Conservation (phyloP, 1,140 invertebrate species). For the Apis florea region DNA sequence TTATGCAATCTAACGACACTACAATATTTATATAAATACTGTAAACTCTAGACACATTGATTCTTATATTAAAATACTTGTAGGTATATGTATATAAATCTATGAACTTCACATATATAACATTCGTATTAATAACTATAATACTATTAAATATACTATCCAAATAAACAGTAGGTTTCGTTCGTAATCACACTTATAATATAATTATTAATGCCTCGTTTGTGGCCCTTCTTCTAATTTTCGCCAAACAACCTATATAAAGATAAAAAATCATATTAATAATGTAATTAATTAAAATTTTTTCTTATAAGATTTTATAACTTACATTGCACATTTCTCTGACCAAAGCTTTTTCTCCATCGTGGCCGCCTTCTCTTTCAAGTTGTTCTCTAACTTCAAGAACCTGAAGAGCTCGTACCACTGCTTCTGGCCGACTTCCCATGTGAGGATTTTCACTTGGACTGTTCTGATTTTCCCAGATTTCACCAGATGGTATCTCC, state of each 20-base stretch:
- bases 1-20: slow-evolving; percentile 62
- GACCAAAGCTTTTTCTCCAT: slow-evolving; percentile 95
- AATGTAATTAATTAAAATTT: not conserved
- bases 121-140: slow-evolving; percentile 52
- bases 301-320: slow-evolving; percentile 29
- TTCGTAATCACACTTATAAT: slow-evolving; percentile 10
- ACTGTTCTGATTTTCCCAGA: slow-evolving; percentile 76
- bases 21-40: slow-evolving; percentile 68
- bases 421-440: slow-evolving; percentile 89
- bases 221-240: slow-evolving; percentile 85
- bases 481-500: slow-evolving; percentile 75
- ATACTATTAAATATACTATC: slow-evolving; percentile 48
- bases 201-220: slow-evolving; percentile 78
- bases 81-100: slow-evolving; percentile 63
- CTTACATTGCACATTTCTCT: slow-evolving; percentile 98
- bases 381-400: slow-evolving; percentile 94
- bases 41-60: slow-evolving; percentile 46
- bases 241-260: slow-evolving; percentile 84
- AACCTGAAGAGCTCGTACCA: slow-evolving; percentile 94
- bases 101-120: slow-evolving; percentile 67
- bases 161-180: slow-evolving; percentile 42
- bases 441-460: slow-evolving; percentile 77
- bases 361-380: slow-evolving; percentile 90
- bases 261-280: slow-evolving; percentile 56
- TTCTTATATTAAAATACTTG: slow-evolving; percentile 51